A percentile compares a stretch with the other conserved stretches of the same genome.
These are phyloP conservation scores for Lepisosteus oculatus DNA, from an alignment of 2,113 vertebrate species.

Conservation along the genomic window DNA sequence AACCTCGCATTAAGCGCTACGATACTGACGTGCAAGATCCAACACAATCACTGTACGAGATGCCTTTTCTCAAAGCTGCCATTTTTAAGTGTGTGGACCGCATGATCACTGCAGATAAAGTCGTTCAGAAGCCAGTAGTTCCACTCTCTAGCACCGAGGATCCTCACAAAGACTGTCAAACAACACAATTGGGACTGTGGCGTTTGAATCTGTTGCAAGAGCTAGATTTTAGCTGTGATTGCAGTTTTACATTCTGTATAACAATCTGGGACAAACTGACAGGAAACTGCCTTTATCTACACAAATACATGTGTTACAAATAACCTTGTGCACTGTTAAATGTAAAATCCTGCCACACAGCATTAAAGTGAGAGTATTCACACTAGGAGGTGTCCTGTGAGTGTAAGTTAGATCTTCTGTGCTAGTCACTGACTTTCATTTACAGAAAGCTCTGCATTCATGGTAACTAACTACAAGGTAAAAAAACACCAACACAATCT, in stretches of 20 bases:
- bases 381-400: no score
- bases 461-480: no score
- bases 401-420: no score
- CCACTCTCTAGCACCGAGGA: slow-evolving; percentile 36
- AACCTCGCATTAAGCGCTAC: slow-evolving; percentile 19
- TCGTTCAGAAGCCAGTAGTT: slow-evolving; percentile 2
- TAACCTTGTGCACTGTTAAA: no score
- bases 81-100: slow-evolving; percentile 42
- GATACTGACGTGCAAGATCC: no score
- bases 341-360: no score
- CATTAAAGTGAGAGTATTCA: no score
- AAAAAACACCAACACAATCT: no score
- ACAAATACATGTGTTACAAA: background rate
- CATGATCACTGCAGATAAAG: slow-evolving; percentile 33
- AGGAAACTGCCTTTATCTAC: slow-evolving; percentile 67
- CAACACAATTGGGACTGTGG: slow-evolving; percentile 22
- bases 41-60: no score
- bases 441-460: no score
- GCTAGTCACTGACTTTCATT: no score
- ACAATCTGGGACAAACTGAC: slow-evolving; percentile 52
- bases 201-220: slow-evolving; percentile 33
- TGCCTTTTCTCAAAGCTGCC: no score
- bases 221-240: slow-evolving; percentile 39
- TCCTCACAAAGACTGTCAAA: slow-evolving; percentile 38
- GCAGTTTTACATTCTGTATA: slow-evolving; percentile 38